Conservation (phyloP, 2,888 invertebrate genomes). For the Drosophila nr. medialis region DNA sequence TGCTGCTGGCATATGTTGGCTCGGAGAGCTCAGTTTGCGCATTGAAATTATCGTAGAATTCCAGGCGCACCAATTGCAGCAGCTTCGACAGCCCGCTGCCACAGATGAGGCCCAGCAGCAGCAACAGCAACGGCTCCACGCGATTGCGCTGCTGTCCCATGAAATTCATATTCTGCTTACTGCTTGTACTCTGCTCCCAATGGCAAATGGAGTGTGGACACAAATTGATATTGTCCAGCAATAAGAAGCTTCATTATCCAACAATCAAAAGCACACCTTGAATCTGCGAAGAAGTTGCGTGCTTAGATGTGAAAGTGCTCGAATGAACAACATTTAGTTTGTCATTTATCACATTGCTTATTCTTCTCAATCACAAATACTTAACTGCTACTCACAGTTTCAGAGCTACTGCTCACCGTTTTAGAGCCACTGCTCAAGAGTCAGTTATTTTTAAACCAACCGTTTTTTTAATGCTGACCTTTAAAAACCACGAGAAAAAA, state of each 20-base stretch:
- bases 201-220: not conserved
- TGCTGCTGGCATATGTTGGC: not conserved
- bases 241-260: not conserved
- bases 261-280: too few relatives aligned
- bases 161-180: constrained; percentile 22
- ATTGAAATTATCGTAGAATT: constrained; percentile 11
- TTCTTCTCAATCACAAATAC: not conserved
- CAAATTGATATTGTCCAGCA: not conserved
- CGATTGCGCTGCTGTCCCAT: constrained; percentile 42
- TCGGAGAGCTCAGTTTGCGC: not conserved
- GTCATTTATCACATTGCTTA: not conserved
- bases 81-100: constrained; percentile 76
- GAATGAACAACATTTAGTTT: not conserved
- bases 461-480: not conserved
- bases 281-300: not conserved
- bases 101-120: constrained; percentile 73
- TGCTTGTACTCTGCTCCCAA: not conserved
- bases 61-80: constrained; percentile 45
- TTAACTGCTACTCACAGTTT: not conserved
- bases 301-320: not conserved
- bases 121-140: constrained; percentile 61
- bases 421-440: too few relatives aligned
- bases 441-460: not conserved
- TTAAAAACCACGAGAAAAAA: not conserved
- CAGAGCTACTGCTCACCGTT: too few relatives aligned